phyloP scores from a whole-genome alignment of 2,888 invertebrate genomes.

The Cynaeus angustus region DNA sequence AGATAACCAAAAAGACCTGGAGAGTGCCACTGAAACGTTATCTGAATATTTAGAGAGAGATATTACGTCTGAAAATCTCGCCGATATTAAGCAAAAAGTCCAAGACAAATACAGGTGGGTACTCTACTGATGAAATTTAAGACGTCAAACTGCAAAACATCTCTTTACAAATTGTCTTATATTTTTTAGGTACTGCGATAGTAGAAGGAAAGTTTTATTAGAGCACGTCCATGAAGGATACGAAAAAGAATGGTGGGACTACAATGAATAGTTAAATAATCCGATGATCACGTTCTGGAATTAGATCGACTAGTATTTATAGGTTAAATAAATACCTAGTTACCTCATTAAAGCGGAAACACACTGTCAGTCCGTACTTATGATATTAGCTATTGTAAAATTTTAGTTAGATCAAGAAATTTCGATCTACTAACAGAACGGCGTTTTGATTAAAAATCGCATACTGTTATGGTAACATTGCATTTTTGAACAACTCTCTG shows the following conservation, averaged over 20 bases:
- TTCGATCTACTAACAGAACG: constrained; percentile 46
- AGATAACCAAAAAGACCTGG: constrained; percentile 98
- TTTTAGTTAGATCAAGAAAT: constrained; percentile 33
- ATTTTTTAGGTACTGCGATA: constrained; percentile 94
- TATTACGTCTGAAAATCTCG: constrained; percentile 96
- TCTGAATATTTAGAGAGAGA: constrained; percentile 98
- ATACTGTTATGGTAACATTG: constrained; percentile 29
- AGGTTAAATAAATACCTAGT: constrained; percentile 59
- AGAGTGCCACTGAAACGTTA: constrained; percentile 96
- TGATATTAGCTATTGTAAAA: constrained; percentile 41
- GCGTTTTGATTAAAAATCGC: constrained; percentile 33
- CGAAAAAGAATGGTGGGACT: constrained; percentile 99
- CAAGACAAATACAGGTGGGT: constrained; percentile 95
- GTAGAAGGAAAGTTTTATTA: constrained; percentile 93
- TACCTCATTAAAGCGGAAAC: constrained; percentile 57
- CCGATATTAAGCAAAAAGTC: constrained; percentile 98
- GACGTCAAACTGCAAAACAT: too few species aligned
- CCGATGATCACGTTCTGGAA: constrained; percentile 57
- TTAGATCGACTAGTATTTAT: constrained; percentile 59
- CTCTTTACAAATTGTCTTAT: too few species aligned
- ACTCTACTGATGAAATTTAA: too few species aligned
- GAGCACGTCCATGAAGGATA: constrained; percentile 99
- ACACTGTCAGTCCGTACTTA: constrained; percentile 54
- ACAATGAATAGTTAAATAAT: constrained; percentile 81
- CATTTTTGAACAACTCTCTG: constrained; percentile 34